Conservation (phyloP, 2,888 invertebrate species). For the Temnothorax rugatulus region DNA sequence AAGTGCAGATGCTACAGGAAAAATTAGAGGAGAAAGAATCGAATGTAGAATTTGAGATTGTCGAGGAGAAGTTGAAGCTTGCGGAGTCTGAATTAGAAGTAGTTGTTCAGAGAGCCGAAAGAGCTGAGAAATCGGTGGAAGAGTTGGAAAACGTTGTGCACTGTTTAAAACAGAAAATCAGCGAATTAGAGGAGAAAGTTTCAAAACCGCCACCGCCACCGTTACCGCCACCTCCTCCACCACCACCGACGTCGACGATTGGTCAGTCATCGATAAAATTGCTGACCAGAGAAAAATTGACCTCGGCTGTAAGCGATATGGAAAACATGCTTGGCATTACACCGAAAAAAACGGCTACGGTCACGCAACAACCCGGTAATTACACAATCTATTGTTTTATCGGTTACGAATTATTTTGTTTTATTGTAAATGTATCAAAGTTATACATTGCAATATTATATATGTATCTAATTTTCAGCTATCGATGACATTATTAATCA, state of each 20-base stretch:
- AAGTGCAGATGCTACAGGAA: slow-evolving; percentile 89
- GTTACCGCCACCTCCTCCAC: slow-evolving; percentile 87
- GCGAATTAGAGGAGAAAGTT: slow-evolving; percentile 79
- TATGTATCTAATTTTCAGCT: slow-evolving; percentile 82
- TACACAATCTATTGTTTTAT: slow-evolving; percentile 9
- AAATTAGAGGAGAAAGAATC: slow-evolving; percentile 90
- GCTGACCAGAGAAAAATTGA: slow-evolving; percentile 79
- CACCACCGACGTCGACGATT: slow-evolving; percentile 79
- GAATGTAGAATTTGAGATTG: slow-evolving; percentile 90
- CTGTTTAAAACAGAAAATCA: slow-evolving; percentile 77
- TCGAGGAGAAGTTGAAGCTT: slow-evolving; percentile 90
- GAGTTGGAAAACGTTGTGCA: slow-evolving; percentile 78
- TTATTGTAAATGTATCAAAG: slow-evolving; percentile 1
- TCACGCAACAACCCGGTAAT: slow-evolving; percentile 88
- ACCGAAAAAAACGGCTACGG: slow-evolving; percentile 86
- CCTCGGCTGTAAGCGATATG: slow-evolving; percentile 87
- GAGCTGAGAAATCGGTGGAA: slow-evolving; percentile 87
- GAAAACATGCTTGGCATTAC: slow-evolving; percentile 88
- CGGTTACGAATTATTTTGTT: slow-evolving; percentile 19
- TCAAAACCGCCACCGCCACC: slow-evolving; percentile 84
- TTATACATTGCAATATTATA: background rate
- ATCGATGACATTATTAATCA: slow-evolving; percentile 93
- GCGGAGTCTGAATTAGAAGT: slow-evolving; percentile 90
- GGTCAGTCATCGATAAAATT: slow-evolving; percentile 82
- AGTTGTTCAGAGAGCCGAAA: slow-evolving; percentile 89